These are phyloP conservation scores for Drosophila littoralis DNA, from an alignment of 1,140 invertebrate species.

Conservation along the genomic window DNA sequence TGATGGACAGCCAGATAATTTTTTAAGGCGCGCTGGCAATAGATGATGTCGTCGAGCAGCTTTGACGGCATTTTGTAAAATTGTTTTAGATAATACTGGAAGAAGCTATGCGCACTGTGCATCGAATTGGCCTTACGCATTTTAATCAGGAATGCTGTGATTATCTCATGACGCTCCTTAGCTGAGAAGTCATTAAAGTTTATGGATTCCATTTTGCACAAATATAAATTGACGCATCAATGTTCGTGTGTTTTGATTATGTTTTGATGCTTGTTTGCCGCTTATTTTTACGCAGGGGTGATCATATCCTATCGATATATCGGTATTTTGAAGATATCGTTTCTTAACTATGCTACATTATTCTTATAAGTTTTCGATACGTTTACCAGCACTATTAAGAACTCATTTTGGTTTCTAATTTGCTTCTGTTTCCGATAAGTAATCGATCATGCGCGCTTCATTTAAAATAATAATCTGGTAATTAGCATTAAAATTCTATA, in stretches of 20 bases:
- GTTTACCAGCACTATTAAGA: slow-evolving; percentile 11
- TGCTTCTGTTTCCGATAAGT: not conserved
- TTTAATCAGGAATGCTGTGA: slow-evolving; percentile 57
- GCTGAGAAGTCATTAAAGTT: slow-evolving; percentile 65
- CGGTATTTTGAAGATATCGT: not conserved
- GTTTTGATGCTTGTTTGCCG: slow-evolving; percentile 58
- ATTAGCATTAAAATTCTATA: no score
- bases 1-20: slow-evolving; percentile 66
- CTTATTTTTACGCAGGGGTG: slow-evolving; percentile 29
- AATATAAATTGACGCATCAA: not conserved
- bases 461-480: not conserved
- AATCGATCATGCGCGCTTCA: not conserved
- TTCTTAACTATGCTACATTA: no score
- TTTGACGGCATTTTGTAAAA: slow-evolving; percentile 72
- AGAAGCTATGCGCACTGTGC: slow-evolving; percentile 54
- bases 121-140: slow-evolving; percentile 49
- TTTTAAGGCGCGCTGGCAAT: slow-evolving; percentile 73
- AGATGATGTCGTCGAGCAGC: slow-evolving; percentile 74
- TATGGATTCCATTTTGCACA: slow-evolving; percentile 53
- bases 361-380: not conserved
- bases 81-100: slow-evolving; percentile 68
- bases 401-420: not conserved
- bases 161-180: slow-evolving; percentile 63
- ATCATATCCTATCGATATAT: not conserved
- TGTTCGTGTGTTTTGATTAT: slow-evolving; percentile 25